phyloP scores from a whole-genome alignment of 2,797 vertebrate genomes.

The Bucorvus abyssinicus region DNA sequence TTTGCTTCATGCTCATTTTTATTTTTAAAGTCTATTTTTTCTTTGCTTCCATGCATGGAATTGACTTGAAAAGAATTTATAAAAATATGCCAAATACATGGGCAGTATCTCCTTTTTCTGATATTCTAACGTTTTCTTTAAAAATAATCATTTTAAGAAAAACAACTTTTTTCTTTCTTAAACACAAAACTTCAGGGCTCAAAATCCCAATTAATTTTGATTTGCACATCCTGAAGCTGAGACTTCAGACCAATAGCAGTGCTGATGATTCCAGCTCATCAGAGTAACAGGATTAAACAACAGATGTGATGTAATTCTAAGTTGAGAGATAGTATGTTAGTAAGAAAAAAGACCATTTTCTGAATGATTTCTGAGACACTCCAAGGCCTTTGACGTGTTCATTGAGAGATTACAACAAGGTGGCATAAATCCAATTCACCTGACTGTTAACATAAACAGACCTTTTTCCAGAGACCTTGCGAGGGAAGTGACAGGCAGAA shows the following conservation, averaged over 20 bases:
- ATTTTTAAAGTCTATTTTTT: conserved; percentile 19
- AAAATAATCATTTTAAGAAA: not conserved
- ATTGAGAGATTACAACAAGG: conserved; percentile 63
- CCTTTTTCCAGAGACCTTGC: conserved; percentile 47
- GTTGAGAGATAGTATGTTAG: conserved; percentile 32
- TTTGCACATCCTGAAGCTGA: conserved; percentile 9
- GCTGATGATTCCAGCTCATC: conserved; percentile 5
- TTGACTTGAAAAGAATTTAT: conserved; percentile 22
- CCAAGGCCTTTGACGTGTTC: conserved; percentile 67
- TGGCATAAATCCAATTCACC: conserved; percentile 70
- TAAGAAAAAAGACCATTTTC: conserved; percentile 60
- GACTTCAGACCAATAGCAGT: not conserved
- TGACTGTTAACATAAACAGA: conserved; percentile 57
- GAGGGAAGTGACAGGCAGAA: conserved; percentile 60
- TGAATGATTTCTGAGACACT: conserved; percentile 65
- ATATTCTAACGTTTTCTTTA: not conserved
- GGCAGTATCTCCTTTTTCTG: not conserved
- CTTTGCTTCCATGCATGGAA: conserved; percentile 13
- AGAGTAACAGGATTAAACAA: conserved; percentile 43
- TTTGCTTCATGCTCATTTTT: conserved; percentile 44
- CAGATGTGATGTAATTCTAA: conserved; percentile 64
- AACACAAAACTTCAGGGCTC: not conserved
- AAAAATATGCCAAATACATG: not conserved
- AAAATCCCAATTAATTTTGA: not conserved
- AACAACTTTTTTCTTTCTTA: not conserved